Evolutionary conservation across 2,888 invertebrate genomes (phyloP), one percentile per base, ranked within the genome.

Genomic region (Venustoraphidia nigricollis): DNA sequence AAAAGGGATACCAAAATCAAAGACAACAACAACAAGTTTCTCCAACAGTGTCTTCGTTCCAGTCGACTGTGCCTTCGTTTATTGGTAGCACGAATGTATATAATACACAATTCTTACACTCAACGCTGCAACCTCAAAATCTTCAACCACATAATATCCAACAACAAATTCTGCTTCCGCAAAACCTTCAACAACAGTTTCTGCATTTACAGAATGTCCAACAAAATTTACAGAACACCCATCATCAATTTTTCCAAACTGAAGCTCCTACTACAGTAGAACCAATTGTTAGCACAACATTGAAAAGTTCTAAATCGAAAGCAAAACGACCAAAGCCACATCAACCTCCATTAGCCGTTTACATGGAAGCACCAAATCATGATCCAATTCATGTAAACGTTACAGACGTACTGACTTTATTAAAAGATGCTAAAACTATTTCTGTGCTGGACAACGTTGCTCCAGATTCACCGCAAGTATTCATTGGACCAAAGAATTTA

Each of bases 281-380:
- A 3, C 66, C 70, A 35, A 52, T 60, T 17, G 57, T 58, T 27
- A 68, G 70, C 0, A 10, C 36, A 5, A 47, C 42, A 27, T 43
- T 37, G 47, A 55, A 56, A 54, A 27, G 1, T 27, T 10, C 36
- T 6, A 47, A 47, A 37, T 43, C 42, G 47, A 55, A 56, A 54
- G 67, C 74, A 0, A 76, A 72, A 47, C 81, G 79, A 54, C 65
- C 78, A 1, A 83, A 81, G 59, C 83, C 89, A 0, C 87, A 90
- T 63, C 89, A 89, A 60, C 89, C 89, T 2, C 88, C 89, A 0
- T 63, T 90, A 42, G 85, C 89, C 2, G 84, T 90, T 54, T 90
- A 84, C 60, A 75, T 88, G 69, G 72, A 70, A n/a, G 74, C 71
- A 57, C 66, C 67, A 49, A 17, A 56, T 4, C 27, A 27, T 27